Evolutionary conservation across 1,140 invertebrate species (phyloP), one percentile per base, ranked within the genome.

Genomic region (Formica exsecta): DNA sequence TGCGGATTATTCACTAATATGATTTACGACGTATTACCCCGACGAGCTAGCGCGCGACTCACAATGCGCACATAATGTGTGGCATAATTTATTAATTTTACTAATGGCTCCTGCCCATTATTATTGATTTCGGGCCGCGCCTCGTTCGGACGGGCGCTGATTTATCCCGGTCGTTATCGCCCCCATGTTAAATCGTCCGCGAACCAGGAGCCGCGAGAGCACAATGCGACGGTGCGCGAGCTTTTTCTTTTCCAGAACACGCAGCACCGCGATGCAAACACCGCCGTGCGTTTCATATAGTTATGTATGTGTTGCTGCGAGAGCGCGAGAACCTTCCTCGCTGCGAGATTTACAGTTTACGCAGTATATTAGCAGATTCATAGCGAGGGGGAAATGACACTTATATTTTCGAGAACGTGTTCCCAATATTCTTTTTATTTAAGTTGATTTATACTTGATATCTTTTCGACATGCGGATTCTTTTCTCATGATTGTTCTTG

Each of bases 11-110:
- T 95, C 94, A 95, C 94, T 95, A 95, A 95, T 95, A 95, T 95
- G 94, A 95, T 95, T 95, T 95, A 95, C 93, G 93, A 92, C 92
- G 90, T 93, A 95, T 95, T 95, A 94, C 92, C 89, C 92, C 90
- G 87, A 90, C 93, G 92, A 90, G 85, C 64, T 83, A 86, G 87
- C 90, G 85, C 90, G 90, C 92, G 92, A 94, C 92, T 95, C 94
- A 95, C 94, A 95, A 95, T 95, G 92, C 92, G 91, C 94, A 94
- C 94, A 95, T 95, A 95, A 95, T 95, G 94, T 95, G 95, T 93
- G 92, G 93, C 89, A 93, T 95, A 95, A 95, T 95, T 95, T 95
- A 95, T 95, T 95, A 95, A 95, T 95, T 95, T 95, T 95, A 95
- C 94, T 95, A 95, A 95, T 95, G 95, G 95, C 94, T 93, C 92